Conservation (phyloP, 1,140 invertebrate species). For the Drosophila ambigua region DNA sequence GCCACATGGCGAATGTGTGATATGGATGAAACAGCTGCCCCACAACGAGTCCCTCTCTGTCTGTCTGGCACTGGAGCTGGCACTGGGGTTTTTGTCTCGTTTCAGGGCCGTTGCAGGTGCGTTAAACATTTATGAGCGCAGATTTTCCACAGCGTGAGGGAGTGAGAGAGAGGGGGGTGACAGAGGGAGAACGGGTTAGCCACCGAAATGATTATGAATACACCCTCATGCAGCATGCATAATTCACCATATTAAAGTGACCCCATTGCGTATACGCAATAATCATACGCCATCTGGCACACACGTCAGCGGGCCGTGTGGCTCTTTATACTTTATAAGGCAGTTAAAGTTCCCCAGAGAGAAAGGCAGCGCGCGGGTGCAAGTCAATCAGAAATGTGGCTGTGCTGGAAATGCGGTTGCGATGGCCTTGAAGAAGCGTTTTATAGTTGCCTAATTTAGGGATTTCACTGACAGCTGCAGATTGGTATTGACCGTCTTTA, state of each 20-base stretch:
- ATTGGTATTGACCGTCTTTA: too few species aligned
- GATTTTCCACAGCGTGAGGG: conserved; percentile 37
- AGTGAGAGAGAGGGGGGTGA: not conserved
- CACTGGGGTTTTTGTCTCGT: conserved; percentile 9
- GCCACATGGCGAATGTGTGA: conserved; percentile 26
- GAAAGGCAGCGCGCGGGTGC: not conserved
- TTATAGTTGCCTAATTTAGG: conserved; percentile 3
- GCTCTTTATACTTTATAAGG: conserved; percentile 9
- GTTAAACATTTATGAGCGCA: conserved; percentile 78
- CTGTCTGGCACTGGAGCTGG: not conserved
- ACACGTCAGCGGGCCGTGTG: conserved; percentile 9
- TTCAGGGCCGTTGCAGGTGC: conserved; percentile 62
- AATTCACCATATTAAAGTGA: conserved; percentile 79
- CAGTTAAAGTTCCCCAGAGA: conserved; percentile 14
- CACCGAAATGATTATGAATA: conserved; percentile 71
- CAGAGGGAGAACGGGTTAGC: not conserved
- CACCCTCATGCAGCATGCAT: conserved; percentile 58
- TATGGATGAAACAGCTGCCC: conserved; percentile 12
- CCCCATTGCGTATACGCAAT: conserved; percentile 78
- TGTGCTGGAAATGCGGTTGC: not conserved
- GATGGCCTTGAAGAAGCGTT: conserved; percentile 11
- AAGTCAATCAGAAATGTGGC: conserved; percentile 38
- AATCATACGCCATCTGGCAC: conserved; percentile 65
- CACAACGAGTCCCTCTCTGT: not conserved
- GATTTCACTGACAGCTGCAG: too few species aligned